Evolutionary conservation across 2,797 vertebrate species (phyloP).

Genomic region (Garrulus glandarius): DNA sequence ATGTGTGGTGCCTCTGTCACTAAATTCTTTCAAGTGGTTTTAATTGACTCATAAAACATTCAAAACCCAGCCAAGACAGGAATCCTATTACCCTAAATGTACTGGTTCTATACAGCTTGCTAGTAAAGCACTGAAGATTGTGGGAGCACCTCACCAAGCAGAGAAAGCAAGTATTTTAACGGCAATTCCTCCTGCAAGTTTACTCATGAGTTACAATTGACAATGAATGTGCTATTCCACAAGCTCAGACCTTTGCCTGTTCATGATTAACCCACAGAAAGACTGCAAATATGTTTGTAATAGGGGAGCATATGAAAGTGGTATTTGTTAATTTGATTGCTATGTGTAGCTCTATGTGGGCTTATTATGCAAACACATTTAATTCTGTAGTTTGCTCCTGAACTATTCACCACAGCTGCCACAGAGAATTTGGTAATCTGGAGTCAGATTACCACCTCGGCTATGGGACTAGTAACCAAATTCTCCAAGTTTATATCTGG

Average conservation of each 20-base stretch:
- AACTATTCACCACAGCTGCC: not conserved
- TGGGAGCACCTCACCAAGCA: not conserved
- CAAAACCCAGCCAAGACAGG: not conserved
- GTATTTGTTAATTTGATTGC: not conserved
- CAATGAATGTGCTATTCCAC: not conserved
- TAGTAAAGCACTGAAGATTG: not conserved
- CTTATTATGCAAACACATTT: not conserved
- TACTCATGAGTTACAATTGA: not conserved
- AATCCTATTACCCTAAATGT: constrained; percentile 3
- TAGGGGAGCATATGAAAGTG: not conserved
- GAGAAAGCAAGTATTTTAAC: not conserved
- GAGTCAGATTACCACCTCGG: not conserved
- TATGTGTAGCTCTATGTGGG: not conserved
- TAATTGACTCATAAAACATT: constrained; percentile 47
- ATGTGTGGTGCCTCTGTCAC: constrained; percentile 21
- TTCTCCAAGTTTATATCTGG: not conserved
- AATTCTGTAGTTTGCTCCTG: not conserved
- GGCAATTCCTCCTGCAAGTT: not conserved
- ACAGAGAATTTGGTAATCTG: not conserved
- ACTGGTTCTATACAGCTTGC: not conserved
- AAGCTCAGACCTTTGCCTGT: not conserved
- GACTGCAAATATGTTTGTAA: not conserved
- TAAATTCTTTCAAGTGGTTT: constrained; percentile 50
- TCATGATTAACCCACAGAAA: not conserved
- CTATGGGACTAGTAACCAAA: not conserved